These are phyloP conservation scores for Kryphioiulus occultus DNA, from an alignment of 2,888 invertebrate species.

Conservation along the genomic window DNA sequence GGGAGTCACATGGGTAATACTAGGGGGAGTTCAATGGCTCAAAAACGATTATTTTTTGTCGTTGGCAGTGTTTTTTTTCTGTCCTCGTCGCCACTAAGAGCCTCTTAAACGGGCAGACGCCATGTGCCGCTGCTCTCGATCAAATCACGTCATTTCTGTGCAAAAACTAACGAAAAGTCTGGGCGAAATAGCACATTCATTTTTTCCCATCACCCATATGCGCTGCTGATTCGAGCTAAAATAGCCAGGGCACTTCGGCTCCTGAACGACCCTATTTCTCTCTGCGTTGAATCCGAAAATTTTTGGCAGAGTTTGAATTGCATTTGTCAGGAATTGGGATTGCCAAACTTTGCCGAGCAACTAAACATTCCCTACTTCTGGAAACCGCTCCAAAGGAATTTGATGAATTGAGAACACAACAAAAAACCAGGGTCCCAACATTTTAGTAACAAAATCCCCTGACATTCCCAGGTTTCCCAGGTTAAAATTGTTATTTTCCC, in stretches of 20 bases:
- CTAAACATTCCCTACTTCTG: no score
- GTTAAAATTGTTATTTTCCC: no score
- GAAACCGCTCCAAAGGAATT: no score
- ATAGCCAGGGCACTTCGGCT: background rate
- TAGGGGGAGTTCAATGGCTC: background rate
- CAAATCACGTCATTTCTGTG: background rate
- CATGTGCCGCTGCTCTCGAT: background rate
- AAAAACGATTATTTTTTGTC: constrained; percentile 23
- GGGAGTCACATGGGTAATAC: background rate
- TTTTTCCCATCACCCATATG: background rate
- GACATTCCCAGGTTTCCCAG: no score
- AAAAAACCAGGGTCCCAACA: no score
- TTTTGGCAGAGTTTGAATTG: background rate
- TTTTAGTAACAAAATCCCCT: no score
- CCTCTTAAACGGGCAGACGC: constrained; percentile 13
- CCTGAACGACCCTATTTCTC: constrained; percentile 10
- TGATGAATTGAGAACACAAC: no score
- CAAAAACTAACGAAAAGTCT: background rate
- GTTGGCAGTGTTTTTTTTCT: background rate
- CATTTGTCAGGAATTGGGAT: background rate
- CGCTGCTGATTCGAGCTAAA: background rate
- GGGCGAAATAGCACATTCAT: background rate
- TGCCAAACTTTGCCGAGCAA: no score
- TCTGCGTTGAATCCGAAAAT: no score
- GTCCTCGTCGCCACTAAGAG: background rate